Base-by-base conservation (phyloP, 2,797 vertebrate species). In the Scolopax bukidnonensis region DNA sequence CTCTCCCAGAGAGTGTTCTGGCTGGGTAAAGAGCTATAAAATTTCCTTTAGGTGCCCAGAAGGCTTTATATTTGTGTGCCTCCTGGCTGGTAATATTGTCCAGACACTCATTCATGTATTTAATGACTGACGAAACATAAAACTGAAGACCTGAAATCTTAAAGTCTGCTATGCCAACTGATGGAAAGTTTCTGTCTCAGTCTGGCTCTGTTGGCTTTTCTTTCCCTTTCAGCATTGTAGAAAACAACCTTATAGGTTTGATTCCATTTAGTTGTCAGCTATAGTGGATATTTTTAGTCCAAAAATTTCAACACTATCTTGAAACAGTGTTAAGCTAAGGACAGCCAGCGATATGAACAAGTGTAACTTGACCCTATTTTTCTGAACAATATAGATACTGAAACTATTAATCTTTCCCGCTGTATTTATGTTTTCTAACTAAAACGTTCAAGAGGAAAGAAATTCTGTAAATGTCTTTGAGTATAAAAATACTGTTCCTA, bases 201-300 rank as follows among this genome's bases (percentile, higher is more conserved):
- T 51, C 45, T 48, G 30, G 21, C 25, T 76, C 59, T 53, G 21
- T 18, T 10, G 48, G 23, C 16, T 88, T 93, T 80, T 68, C 69
- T 71, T 86, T 84, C 59, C 45, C 19, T 75, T 78, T 65, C 47
- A 18, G 9, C 19, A 27, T 90, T 90, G 67, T 47, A 70, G 69
- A 48, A 89, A 96, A 88, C 16, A 75, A 20, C 21, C 16, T 71
- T 47, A n/a, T 2, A 61, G 32, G 56, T 77, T 90, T 87, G 33
- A 74, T 82, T 85, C 56, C 7, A 4, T 76, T 70, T 89, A 57
- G 28, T 77, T 65, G 71, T 85, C 87, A 80, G 78, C 47, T 60
- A 43, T 8, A 47, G 51, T 16, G 74, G 92, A 19, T 96, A 95
- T 94, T 92, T 96, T 95, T 91, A 93, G 95, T 12, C 45, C 64